Evolutionary conservation across 2,113 vertebrate species (phyloP), one percentile per base, ranked within the genome.

Genomic region (Dromaius novaehollandiae): DNA sequence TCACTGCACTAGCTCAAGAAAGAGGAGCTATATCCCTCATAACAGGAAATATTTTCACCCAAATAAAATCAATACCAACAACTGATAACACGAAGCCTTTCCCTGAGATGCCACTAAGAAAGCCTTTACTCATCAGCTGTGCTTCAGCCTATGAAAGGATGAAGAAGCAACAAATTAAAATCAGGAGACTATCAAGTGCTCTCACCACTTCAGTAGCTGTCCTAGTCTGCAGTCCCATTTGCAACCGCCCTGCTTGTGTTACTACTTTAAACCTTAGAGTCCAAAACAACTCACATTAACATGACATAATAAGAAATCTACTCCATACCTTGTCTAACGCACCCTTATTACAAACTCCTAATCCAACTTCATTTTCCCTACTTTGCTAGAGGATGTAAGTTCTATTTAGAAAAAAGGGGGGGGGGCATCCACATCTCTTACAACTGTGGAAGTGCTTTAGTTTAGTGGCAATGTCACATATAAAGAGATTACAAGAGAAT

Each of bases 161-260:
- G 64, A 79, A 89, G 34, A 48, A 80, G n/a, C 24, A 94, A 74
- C 12, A 83, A 74, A 77, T 40, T 20, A 64, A 64, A 86, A 75
- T 51, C 28, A 56, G 26, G 40, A 22, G 15, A 70, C 32, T 53
- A n/a, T 19, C 48, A 64, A 46, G 19, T 21, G 36, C 28, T 26
- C 38, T 66, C 48, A 60, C 13, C 26, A 84, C 20, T 0, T 0
- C 1, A 3, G 44, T 38, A 82, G 46, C 46, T 87, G 34, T 26
- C 48, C 0, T 1, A 56, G 8, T 60, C 78, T 46, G 51, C 4
- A 60, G 40, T 34, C 18, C 28, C 25, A 14, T 50, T 73, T 83
- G 17, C 66, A 70, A 93, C 17, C 32, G 70, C 6, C 4, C 17
- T 50, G 18, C 40, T 30, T 66, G 28, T 18, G 7, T 44, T 80